These are phyloP conservation scores for Rhabdophis nuchalis DNA, from an alignment of 2,797 vertebrate species.

Conservation along the genomic window DNA sequence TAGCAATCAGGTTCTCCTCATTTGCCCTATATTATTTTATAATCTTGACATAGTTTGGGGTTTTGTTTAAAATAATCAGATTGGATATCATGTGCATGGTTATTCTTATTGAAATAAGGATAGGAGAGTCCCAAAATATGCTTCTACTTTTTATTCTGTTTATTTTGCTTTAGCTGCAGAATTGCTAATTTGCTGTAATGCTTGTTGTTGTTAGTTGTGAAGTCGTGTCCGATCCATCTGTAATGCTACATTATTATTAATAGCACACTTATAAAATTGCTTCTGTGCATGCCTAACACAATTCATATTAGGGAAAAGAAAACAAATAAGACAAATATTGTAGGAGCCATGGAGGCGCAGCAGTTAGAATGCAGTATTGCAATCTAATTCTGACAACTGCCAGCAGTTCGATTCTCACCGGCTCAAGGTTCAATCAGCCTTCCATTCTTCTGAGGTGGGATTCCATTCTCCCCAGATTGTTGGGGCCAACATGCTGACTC, in stretches of 20 bases:
- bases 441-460: background rate
- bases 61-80: background rate
- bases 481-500: background rate
- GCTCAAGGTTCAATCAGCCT: background rate
- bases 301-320: background rate
- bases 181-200: background rate
- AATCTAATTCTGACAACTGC: background rate
- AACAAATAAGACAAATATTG: background rate
- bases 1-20: background rate
- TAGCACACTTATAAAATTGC: background rate
- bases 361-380: background rate
- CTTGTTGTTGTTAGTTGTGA: background rate
- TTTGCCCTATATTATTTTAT: slow-evolving; percentile 5
- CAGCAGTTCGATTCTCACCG: background rate
- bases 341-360: background rate
- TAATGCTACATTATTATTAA: background rate
- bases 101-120: slow-evolving; percentile 19
- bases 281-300: background rate
- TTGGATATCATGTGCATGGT: background rate
- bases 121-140: background rate
- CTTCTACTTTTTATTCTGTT: background rate
- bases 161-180: background rate
- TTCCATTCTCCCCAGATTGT: background rate
- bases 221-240: background rate
- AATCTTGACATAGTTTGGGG: slow-evolving; percentile 1